Evolutionary conservation across 2,113 vertebrate species (phyloP).

Genomic region (Chrysochloris asiatica): DNA sequence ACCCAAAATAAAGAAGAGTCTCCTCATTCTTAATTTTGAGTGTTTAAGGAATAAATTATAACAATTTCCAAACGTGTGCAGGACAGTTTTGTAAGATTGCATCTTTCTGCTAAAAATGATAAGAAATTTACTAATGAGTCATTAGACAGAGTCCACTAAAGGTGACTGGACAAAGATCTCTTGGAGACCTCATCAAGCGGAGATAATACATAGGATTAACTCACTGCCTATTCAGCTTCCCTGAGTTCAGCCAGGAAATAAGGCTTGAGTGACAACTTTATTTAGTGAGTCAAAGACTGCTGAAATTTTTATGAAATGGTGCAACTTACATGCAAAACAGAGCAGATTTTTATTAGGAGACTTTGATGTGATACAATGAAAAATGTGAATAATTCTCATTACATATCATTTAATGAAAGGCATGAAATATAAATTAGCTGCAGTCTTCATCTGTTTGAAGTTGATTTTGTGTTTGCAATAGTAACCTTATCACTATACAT

Average conservation of each 20-base stretch:
- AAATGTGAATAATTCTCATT: constrained; percentile 81
- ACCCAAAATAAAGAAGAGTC: constrained; percentile 57
- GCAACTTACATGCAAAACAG: constrained; percentile 76
- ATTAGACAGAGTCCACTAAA: constrained; percentile 83
- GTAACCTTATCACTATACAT: constrained; percentile 68
- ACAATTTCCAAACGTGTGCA: constrained; percentile 81
- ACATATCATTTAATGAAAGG: constrained; percentile 81
- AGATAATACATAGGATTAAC: constrained; percentile 84
- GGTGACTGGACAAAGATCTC: constrained; percentile 82
- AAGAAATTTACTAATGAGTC: constrained; percentile 84
- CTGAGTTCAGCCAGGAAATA: constrained; percentile 75
- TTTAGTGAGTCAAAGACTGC: constrained; percentile 80
- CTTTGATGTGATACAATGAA: constrained; percentile 73
- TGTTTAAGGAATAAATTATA: constrained; percentile 86
- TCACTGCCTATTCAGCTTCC: constrained; percentile 79
- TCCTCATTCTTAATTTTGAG: constrained; percentile 76
- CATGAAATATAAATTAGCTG: constrained; percentile 80
- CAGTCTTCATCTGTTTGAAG: constrained; percentile 74
- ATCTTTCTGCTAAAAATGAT: constrained; percentile 82
- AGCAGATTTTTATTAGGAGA: constrained; percentile 77
- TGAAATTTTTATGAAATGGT: constrained; percentile 84
- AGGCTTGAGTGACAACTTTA: constrained; percentile 86
- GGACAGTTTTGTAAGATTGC: constrained; percentile 78
- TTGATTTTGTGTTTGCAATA: constrained; percentile 75
- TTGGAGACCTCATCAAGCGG: constrained; percentile 79